Conservation (phyloP, 2,797 vertebrate species). For the Liasis olivaceus region DNA sequence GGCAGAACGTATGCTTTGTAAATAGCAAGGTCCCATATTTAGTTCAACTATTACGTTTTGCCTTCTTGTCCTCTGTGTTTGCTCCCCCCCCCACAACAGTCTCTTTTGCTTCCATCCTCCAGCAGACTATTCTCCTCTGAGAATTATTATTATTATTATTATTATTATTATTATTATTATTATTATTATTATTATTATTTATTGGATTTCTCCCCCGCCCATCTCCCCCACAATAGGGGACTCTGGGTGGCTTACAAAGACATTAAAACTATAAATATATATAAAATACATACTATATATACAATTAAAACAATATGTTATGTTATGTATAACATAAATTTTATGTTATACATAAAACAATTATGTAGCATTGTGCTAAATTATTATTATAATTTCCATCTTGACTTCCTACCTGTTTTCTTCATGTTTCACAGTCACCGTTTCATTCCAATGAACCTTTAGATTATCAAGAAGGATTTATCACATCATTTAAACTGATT, state of each 20-base stretch:
- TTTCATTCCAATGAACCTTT: not conserved
- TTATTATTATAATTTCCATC: not conserved
- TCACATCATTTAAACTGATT: not conserved
- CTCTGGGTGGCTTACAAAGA: no score
- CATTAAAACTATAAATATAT: no score
- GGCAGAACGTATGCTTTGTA: not conserved
- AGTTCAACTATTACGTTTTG: not conserved
- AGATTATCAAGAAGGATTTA: not conserved
- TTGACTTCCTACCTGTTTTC: not conserved
- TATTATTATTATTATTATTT: no score
- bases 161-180: no score
- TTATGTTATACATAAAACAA: no score
- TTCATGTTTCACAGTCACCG: not conserved
- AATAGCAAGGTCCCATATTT: not conserved
- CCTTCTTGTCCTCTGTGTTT: not conserved
- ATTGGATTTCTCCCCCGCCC: no score
- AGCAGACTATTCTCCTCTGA: not conserved
- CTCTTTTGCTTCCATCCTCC: not conserved
- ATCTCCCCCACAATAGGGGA: no score
- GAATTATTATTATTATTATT: no score
- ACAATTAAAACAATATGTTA: no score
- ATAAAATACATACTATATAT: no score
- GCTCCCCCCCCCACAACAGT: not conserved
- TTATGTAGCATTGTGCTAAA: not conserved
- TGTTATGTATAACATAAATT: no score